Evolutionary conservation across 2,797 vertebrate genomes (phyloP).

Genomic region (Manis javanica): DNA sequence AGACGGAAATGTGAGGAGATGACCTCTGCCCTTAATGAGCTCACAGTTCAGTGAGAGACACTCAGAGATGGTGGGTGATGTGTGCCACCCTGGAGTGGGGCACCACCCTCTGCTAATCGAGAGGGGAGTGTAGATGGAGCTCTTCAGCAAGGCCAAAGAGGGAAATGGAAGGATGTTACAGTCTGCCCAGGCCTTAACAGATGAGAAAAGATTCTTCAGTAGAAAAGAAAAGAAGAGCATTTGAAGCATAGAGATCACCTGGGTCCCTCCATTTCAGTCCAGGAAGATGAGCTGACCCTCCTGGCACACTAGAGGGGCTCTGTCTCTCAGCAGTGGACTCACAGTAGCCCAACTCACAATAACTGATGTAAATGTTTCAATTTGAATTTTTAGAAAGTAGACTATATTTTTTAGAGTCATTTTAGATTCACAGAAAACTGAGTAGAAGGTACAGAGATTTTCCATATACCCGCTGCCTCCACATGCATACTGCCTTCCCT

Average conservation of each 20-base stretch:
- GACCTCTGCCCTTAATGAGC: neutral
- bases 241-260: neutral
- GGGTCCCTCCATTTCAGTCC: neutral
- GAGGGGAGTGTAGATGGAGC: neutral
- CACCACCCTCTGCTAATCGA: neutral
- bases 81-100: neutral
- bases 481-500: neutral
- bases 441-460: neutral
- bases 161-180: neutral
- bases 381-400: neutral
- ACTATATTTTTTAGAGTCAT: neutral
- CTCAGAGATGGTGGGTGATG: neutral
- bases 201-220: neutral
- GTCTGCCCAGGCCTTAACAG: neutral
- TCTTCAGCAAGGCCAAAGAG: neutral
- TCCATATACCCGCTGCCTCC: neutral
- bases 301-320: neutral
- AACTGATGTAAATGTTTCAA: neutral
- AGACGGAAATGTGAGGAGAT: neutral
- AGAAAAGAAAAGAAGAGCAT: neutral
- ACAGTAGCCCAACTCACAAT: neutral
- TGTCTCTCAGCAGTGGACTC: neutral
- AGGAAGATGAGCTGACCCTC: neutral
- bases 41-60: neutral
- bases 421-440: conserved; percentile 26